Evolutionary conservation across 2,113 vertebrate species (phyloP).

Genomic region (Chaetorhynchus papuensis): DNA sequence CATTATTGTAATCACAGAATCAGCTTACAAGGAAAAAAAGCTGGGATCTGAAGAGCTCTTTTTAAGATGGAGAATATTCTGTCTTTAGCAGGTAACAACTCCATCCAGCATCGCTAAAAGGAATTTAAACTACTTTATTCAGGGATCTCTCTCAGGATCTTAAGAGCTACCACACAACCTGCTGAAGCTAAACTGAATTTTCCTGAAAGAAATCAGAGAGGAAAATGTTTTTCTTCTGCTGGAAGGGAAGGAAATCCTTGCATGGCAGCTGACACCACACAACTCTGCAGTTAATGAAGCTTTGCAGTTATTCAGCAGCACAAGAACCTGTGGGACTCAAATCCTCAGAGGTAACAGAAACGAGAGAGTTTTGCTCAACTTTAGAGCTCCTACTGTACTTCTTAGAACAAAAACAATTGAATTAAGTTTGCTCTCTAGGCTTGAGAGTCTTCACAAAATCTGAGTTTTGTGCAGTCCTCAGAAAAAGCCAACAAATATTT

Average conservation of each 20-base stretch:
- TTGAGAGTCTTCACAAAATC: background rate
- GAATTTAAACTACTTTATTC: background rate
- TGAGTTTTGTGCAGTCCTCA: background rate
- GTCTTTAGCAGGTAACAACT: background rate
- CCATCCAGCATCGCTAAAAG: background rate
- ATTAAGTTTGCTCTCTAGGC: background rate
- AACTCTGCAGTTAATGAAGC: background rate
- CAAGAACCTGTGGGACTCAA: background rate
- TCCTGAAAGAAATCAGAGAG: background rate
- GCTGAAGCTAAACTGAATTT: background rate
- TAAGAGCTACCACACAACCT: background rate
- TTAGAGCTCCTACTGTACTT: background rate
- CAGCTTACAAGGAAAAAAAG: background rate
- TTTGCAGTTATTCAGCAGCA: background rate
- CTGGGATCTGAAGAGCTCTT: background rate
- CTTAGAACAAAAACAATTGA: background rate
- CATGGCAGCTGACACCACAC: background rate
- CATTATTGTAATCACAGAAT: background rate
- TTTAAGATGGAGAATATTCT: background rate
- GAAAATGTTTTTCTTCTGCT: background rate
- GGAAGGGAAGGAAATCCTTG: background rate
- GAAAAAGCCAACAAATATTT: background rate
- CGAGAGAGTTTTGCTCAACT: background rate
- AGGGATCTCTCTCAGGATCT: background rate
- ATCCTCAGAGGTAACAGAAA: background rate